phyloP scores from a whole-genome alignment of 2,888 invertebrate genomes.

The Chymomyza procnemis region DNA sequence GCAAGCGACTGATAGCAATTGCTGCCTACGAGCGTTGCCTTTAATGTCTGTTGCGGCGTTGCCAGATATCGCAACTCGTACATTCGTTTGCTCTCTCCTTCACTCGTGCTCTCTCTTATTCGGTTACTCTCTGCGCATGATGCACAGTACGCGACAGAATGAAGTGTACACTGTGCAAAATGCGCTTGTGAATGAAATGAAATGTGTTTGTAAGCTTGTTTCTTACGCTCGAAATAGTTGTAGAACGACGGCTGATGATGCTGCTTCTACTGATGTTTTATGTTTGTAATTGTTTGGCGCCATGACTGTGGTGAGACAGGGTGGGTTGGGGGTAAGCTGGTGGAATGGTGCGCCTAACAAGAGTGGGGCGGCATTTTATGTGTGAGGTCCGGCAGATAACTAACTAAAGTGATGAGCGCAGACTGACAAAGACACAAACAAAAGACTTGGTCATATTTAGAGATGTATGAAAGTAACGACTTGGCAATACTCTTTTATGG shows the following conservation, averaged over 20 bases:
- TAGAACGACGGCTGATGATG: background rate
- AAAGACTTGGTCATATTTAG: background rate
- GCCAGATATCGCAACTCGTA: background rate
- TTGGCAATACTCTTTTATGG: slow-evolving; percentile 17
- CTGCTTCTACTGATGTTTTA: slow-evolving; percentile 46
- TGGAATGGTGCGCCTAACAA: background rate
- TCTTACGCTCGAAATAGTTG: slow-evolving; percentile 7
- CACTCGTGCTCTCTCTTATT: background rate
- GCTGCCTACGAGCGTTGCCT: background rate
- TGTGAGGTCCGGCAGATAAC: background rate
- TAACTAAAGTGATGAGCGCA: slow-evolving; percentile 6
- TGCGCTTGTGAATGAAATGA: background rate
- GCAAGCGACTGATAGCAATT: slow-evolving; percentile 58
- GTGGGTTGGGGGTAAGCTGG: too few relatives aligned
- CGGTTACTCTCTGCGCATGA: background rate
- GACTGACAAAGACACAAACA: background rate
- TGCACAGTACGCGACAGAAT: background rate
- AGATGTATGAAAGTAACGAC: background rate
- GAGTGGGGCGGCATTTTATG: slow-evolving; percentile 37
- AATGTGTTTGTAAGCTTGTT: background rate
- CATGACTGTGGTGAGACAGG: too few relatives aligned
- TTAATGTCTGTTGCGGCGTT: background rate
- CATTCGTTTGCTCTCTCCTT: background rate
- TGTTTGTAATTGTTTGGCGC: slow-evolving; percentile 66
- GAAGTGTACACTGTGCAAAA: background rate